Evolutionary conservation across 2,797 vertebrate species (phyloP), one percentile per base, ranked within the genome.

Genomic region (Tapera naevia): DNA sequence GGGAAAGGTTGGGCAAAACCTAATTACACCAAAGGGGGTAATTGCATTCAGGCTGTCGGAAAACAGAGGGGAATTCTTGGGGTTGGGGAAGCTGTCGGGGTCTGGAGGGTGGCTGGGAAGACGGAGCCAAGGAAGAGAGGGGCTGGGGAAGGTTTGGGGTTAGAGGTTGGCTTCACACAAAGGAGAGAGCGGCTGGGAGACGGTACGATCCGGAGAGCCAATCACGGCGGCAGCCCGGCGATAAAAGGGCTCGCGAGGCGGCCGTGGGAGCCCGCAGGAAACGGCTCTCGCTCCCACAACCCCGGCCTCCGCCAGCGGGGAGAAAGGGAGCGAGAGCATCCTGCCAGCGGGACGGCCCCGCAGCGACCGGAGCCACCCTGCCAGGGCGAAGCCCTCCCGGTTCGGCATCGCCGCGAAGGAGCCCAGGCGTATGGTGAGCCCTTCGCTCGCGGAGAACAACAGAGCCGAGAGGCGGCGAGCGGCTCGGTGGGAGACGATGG

Each of bases 101-200:
- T 11, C 2, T 3, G 15, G 1, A 46, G 37, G 37, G 37, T 1
- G 2, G 35, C 32, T 24, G 35, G 35, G 41, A 17, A 27, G 24
- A 30, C 27, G 5, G 30, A 67, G 6, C 32, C 37, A 0, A 22
- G 43, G 30, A 15, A 27, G 13, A 45, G 74, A 35, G 64, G 72
- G 41, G 75, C 64, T 71, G 76, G 70, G 24, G 83, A 62, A 33
- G 83, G 65, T 17, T 39, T 12, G 91, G 78, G 78, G 83, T 43
- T 23, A 56, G 80, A 78, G 90, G 73, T 4, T 80, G 95, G 86
- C 71, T 83, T 1, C 93, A 95, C 96, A 97, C 95, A 97, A 97
- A 97, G 96, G 91, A 95, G 75, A 67, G 1, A 70, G 94, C 46
- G 62, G 82, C 91, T 94, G 87, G 70, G 13, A 93, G 82, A 62